Conservation (phyloP, 2,888 invertebrate genomes). For the Gandaritis pyraliata region DNA sequence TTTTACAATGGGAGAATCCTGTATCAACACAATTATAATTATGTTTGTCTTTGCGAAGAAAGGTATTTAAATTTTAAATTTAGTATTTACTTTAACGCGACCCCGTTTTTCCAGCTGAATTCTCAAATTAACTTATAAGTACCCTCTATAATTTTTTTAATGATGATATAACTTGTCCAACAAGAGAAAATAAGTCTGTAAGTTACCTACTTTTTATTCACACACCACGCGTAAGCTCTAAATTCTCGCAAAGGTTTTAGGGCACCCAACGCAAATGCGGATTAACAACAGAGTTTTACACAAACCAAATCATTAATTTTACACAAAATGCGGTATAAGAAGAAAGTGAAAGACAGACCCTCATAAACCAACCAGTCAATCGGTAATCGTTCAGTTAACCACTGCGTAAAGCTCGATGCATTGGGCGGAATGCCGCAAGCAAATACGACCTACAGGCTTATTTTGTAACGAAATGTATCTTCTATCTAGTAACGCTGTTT, state of each 20-base stretch:
- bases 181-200: no score
- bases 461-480: constrained; percentile 13
- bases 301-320: neutral
- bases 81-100: constrained; percentile 1
- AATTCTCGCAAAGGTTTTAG: no score
- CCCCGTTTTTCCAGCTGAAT: neutral
- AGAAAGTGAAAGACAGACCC: constrained; percentile 25
- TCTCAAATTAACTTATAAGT: neutral
- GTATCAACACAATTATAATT: constrained; percentile 8
- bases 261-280: no score
- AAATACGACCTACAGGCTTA: constrained; percentile 52
- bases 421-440: constrained; percentile 64
- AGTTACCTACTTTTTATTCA: no score
- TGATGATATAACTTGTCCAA: no score
- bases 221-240: no score
- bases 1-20: neutral
- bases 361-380: constrained; percentile 46
- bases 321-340: constrained; percentile 2
- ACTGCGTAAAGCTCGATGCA: constrained; percentile 53
- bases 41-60: constrained; percentile 10
- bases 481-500: neutral
- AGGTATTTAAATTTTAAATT: constrained; percentile 1
- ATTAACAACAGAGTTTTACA: neutral
- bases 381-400: constrained; percentile 50
- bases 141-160: no score